Percentiles rank a stretch among this genome's conserved stretches.
Evolutionary conservation across 2,888 invertebrate genomes (phyloP).

Genomic region (Lasioglossum lativentre): DNA sequence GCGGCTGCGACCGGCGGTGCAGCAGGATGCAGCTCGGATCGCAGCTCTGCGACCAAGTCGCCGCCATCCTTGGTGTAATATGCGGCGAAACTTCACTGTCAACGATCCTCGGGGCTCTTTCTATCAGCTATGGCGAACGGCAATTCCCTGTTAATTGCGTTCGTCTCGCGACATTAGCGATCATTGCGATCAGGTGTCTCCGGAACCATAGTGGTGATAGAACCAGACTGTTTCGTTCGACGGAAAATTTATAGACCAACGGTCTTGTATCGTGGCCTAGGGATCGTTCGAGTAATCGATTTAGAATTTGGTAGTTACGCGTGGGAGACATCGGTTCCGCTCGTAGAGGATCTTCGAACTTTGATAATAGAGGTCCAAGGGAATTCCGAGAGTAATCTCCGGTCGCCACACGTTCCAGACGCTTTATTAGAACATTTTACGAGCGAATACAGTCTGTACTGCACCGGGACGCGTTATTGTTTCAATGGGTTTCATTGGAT

Average conservation of each 20-base stretch:
- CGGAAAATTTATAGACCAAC: background rate
- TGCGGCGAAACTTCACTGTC: conserved; percentile 41
- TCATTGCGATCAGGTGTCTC: background rate
- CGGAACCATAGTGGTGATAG: background rate
- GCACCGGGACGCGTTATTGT: background rate
- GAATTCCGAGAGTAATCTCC: background rate
- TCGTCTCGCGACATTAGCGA: conserved; percentile 2
- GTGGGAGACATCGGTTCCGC: background rate
- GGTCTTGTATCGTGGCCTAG: background rate
- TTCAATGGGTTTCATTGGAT: background rate
- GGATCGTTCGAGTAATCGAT: background rate
- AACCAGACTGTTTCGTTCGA: background rate
- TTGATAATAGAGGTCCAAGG: conserved; percentile 4
- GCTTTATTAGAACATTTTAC: background rate
- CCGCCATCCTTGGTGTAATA: conserved; percentile 31
- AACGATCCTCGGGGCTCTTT: background rate
- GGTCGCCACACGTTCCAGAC: too few species aligned
- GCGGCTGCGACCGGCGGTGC: conserved; percentile 49
- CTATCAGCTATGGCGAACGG: background rate
- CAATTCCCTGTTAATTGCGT: conserved; percentile 5
- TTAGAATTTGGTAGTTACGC: background rate
- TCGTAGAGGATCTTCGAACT: background rate
- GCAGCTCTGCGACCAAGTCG: conserved; percentile 30
- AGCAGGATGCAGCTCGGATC: conserved; percentile 39
- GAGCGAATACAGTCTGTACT: background rate